Conservation (phyloP, 2,797 vertebrate species). For the Arrhamphus sclerolepis region DNA sequence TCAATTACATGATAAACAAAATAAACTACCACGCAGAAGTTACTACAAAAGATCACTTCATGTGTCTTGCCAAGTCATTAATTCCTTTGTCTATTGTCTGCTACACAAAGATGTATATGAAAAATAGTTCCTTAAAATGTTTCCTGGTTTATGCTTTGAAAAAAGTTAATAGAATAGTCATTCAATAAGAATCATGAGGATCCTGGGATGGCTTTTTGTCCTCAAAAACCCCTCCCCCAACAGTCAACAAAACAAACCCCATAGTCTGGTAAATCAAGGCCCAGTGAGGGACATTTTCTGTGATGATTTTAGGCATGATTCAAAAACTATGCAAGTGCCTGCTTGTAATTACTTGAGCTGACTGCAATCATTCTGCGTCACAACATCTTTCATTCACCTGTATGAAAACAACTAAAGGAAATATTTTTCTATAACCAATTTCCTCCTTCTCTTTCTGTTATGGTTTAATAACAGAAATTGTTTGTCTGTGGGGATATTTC, state of each 20-base stretch:
- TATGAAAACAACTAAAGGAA: neutral
- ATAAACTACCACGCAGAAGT: neutral
- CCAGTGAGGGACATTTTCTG: conserved; percentile 1
- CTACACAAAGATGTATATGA: neutral
- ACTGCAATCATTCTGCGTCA: neutral
- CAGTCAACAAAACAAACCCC: conserved; percentile 66
- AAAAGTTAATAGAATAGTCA: neutral
- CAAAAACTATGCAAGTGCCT: neutral
- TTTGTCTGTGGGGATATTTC: too few species aligned
- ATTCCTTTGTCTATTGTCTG: conserved; percentile 20
- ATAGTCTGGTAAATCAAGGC: conserved; percentile 27
- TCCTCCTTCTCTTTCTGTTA: neutral
- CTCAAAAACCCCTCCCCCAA: conserved; percentile 60
- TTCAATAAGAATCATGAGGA: conserved; percentile 7
- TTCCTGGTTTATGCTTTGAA: neutral
- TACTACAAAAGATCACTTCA: neutral
- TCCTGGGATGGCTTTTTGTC: conserved; percentile 12
- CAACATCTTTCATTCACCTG: neutral
- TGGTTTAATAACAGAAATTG: neutral
- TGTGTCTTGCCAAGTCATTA: conserved; percentile 6
- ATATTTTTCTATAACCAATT: neutral
- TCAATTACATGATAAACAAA: neutral
- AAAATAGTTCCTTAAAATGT: conserved; percentile 4
- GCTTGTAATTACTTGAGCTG: neutral
- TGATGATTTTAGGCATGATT: neutral